Conservation (phyloP, 2,888 invertebrate species). For the Hirtodrosophila duncani region DNA sequence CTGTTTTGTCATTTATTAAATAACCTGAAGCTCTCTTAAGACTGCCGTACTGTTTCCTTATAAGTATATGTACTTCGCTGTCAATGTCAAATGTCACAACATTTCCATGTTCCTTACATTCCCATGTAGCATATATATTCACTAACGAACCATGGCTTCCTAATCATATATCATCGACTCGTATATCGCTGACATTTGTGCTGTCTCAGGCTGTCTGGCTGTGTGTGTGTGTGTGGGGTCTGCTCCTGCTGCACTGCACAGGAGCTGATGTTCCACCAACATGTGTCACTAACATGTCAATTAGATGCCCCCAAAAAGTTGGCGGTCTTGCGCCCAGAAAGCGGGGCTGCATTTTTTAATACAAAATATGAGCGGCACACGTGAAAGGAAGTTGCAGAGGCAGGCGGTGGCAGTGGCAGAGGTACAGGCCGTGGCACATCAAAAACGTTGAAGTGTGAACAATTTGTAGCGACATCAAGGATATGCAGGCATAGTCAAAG, state of each 20-base stretch:
- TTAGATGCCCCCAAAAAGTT: conserved; percentile 54
- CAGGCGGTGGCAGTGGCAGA: conserved; percentile 1
- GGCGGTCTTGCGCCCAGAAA: conserved; percentile 1
- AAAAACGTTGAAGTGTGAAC: conserved; percentile 74
- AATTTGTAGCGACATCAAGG: conserved; percentile 62
- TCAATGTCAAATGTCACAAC: conserved; percentile 48
- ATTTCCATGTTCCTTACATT: conserved; percentile 42
- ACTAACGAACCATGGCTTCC: conserved; percentile 65
- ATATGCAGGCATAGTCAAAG: conserved; percentile 22
- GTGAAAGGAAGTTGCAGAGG: conserved; percentile 25
- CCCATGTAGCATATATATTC: conserved; percentile 2
- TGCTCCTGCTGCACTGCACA: conserved; percentile 24
- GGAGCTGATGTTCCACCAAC: conserved; percentile 48
- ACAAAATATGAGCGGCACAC: conserved; percentile 34
- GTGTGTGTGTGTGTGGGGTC: conserved; percentile 64
- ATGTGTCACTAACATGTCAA: conserved; percentile 73
- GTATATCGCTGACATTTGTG: conserved; percentile 65
- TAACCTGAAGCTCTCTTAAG: conserved; percentile 18
- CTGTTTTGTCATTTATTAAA: conserved; percentile 16
- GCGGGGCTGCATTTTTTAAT: conserved; percentile 29
- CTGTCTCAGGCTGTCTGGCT: conserved; percentile 31
- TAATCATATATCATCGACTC: conserved; percentile 69
- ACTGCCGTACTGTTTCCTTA: no score
- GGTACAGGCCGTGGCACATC: conserved; percentile 9
- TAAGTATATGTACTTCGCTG: conserved; percentile 4